Evolutionary conservation across 2,888 invertebrate species (phyloP), one percentile per base, ranked within the genome.

Genomic region (Meloe dianella): DNA sequence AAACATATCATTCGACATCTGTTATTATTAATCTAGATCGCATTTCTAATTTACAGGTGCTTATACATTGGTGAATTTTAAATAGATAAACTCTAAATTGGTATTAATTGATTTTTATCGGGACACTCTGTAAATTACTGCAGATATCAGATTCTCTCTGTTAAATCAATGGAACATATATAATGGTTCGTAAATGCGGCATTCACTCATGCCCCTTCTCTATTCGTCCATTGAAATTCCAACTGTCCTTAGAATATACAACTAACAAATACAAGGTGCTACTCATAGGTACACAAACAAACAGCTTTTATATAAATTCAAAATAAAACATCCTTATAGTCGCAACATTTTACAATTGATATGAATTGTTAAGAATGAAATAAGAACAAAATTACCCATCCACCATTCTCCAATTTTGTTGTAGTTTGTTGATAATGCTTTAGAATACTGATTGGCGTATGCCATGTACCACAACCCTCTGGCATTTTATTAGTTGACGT

Each of bases 341-440:
- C 35, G 30, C 2, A 6, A 27, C 27, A 4, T 4, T 30, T 30
- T 30, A 12, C 2, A 2, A 12, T 35, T 5, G 35, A 35, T 47
- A 47, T 7, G 47, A n/a, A 57, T 63, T 12, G 24, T 30, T 27
- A 29, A 51, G 8, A 35, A 10, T 59, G 29, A 20, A 57, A 72
- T 20, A 47, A 47, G 2, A 51, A 24, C 24, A 14, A 51, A 24
- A 10, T 71, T 68, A 78, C 79, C 77, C 77, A 77, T 54, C 76
- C 73, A n/a, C 68, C 73, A n/a, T 71, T 72, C 62, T 80, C 80
- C 7, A 80, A 70, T 69, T 72, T 77, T 17, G 63, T 59, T 70
- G 69, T 75, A 29, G 73, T 73, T 68, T 76, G 71, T 62, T 77
- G 69, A 47, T 69, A 71, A 60, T 76, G 76, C 70, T 74, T 76